A percentile compares a stretch with the other conserved stretches of the same genome.
phyloP scores from a whole-genome alignment of 2,888 invertebrate genomes.

The Tridacna crocea region DNA sequence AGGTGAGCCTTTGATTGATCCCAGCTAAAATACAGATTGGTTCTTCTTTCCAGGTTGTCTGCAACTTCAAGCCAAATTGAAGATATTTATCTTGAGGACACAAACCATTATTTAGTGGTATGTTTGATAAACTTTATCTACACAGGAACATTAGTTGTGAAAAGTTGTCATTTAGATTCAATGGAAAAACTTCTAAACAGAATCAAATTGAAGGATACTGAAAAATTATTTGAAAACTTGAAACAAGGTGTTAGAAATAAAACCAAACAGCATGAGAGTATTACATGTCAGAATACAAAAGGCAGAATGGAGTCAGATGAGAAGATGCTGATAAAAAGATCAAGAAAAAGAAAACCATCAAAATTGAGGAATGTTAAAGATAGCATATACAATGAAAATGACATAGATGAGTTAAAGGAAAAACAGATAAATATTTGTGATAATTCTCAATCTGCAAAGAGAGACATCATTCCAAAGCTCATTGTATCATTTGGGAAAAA shows the following conservation, averaged over 20 bases:
- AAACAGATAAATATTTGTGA: background rate
- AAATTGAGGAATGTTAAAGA: background rate
- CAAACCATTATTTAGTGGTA: constrained; percentile 12
- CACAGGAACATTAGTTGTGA: constrained; percentile 27
- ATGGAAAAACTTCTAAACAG: constrained; percentile 11
- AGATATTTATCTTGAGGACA: constrained; percentile 10
- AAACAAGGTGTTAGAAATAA: background rate
- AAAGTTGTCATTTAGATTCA: background rate
- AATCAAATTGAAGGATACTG: constrained; percentile 12
- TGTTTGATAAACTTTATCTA: constrained; percentile 32
- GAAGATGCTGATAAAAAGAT: background rate
- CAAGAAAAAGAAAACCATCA: constrained; percentile 6
- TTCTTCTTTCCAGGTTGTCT: constrained; percentile 4
- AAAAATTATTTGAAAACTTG: background rate
- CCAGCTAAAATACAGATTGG: too few species aligned
- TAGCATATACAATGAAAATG: background rate
- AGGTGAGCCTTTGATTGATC: too few species aligned
- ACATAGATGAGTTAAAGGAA: background rate
- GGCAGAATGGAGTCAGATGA: background rate
- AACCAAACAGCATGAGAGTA: background rate
- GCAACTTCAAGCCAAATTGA: background rate
- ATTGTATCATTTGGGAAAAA: background rate
- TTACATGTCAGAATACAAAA: background rate
- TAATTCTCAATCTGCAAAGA: background rate
- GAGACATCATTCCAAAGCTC: background rate